These are phyloP conservation scores for Ovibos moschatus DNA, from an alignment of 2,113 vertebrate genomes.

Conservation along the genomic window DNA sequence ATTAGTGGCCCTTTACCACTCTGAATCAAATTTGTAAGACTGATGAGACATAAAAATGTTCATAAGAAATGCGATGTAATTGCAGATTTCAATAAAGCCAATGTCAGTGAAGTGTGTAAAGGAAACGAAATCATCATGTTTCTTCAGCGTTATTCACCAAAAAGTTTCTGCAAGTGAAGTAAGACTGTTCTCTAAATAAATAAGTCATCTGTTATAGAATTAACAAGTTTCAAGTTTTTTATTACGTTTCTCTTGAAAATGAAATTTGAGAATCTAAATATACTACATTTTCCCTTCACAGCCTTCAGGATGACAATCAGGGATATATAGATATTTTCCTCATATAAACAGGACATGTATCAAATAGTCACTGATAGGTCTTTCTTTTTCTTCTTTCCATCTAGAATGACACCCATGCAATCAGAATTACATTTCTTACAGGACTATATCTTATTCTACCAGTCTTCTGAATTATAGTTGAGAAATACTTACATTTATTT, in stretches of 20 bases:
- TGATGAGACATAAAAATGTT: neutral
- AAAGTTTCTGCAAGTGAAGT: neutral
- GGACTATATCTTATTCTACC: neutral
- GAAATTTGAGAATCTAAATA: neutral
- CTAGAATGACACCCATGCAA: neutral
- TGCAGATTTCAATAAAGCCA: neutral
- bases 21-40: neutral
- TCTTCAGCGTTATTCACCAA: neutral
- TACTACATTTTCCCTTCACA: neutral
- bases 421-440: neutral
- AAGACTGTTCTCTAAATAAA: neutral
- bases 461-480: neutral
- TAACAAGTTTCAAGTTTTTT: neutral
- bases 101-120: neutral
- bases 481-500: neutral
- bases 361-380: neutral
- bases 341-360: neutral
- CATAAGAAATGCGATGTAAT: neutral
- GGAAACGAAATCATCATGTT: neutral
- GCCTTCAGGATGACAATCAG: neutral
- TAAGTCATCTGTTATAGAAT: neutral
- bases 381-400: neutral
- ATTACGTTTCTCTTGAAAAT: neutral
- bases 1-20: neutral
- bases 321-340: neutral